Evolutionary conservation across 2,113 vertebrate genomes (phyloP).

Genomic region (Cynopterus brachyotis): DNA sequence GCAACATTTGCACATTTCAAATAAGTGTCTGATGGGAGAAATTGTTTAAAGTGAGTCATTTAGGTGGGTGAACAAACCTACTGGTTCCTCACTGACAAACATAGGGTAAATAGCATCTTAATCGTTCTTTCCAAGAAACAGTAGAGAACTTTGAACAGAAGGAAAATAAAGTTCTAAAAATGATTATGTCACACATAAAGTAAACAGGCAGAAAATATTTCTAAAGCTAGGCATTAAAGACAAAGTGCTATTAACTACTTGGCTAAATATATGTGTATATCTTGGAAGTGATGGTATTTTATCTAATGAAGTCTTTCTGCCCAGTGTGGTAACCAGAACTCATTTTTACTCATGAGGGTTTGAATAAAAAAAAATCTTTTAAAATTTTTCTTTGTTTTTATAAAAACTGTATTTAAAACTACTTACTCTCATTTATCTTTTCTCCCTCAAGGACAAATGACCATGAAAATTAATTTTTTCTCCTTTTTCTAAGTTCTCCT

Average conservation of each 20-base stretch:
- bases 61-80: neutral
- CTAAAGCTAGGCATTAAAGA: neutral
- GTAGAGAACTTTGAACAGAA: neutral
- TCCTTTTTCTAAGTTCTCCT: neutral
- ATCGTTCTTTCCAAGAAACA: conserved; percentile 27
- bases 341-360: neutral
- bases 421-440: neutral
- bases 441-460: neutral
- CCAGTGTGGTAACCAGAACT: neutral
- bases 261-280: neutral
- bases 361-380: neutral
- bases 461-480: neutral
- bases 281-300: neutral
- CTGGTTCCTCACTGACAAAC: neutral
- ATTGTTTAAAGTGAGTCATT: neutral
- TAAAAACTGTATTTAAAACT: neutral
- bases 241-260: neutral
- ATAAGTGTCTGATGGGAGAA: neutral
- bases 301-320: neutral
- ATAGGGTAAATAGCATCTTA: neutral
- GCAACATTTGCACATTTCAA: neutral
- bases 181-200: neutral
- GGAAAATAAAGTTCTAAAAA: neutral
- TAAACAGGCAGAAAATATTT: neutral
- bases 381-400: neutral